phyloP scores from a whole-genome alignment of 2,888 invertebrate genomes.

The Lamellibrachia satsuma region DNA sequence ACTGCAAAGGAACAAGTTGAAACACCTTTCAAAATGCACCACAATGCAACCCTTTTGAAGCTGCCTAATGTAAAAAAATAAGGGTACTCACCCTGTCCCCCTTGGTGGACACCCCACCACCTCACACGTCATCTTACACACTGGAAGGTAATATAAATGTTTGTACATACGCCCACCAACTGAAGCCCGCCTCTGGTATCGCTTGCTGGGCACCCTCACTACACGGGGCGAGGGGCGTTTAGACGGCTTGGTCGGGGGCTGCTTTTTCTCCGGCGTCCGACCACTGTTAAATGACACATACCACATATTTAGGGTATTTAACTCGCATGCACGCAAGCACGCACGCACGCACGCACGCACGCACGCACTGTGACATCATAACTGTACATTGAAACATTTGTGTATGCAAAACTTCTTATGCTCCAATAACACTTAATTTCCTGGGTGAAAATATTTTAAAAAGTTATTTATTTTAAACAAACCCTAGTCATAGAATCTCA shows the following conservation, averaged over 20 bases:
- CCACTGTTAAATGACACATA: background rate
- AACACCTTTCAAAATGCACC: too few relatives aligned
- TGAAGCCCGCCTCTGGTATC: conserved; percentile 53
- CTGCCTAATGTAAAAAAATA: too few relatives aligned
- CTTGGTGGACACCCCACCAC: too few relatives aligned
- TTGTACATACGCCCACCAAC: conserved; percentile 22
- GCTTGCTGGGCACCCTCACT: conserved; percentile 53
- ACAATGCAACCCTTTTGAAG: too few relatives aligned
- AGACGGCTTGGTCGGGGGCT: background rate
- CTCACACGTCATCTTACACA: too few relatives aligned
- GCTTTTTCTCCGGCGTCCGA: background rate
- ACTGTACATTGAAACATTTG: background rate
- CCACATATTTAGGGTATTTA: background rate
- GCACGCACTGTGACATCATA: background rate
- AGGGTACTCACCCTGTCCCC: too few relatives aligned
- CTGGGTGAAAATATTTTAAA: background rate
- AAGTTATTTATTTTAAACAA: too few relatives aligned
- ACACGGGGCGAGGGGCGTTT: background rate
- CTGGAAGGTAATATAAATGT: conserved; percentile 21
- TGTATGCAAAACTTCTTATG: background rate
- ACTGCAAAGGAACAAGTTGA: too few relatives aligned
- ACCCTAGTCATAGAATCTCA: too few relatives aligned
- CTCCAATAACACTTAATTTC: too few relatives aligned
- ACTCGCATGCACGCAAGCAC: too few relatives aligned
- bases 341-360: too few relatives aligned